Evolutionary conservation across 2,888 invertebrate species (phyloP), one percentile per base, ranked within the genome.

Genomic region (Temnothorax rugatulus): DNA sequence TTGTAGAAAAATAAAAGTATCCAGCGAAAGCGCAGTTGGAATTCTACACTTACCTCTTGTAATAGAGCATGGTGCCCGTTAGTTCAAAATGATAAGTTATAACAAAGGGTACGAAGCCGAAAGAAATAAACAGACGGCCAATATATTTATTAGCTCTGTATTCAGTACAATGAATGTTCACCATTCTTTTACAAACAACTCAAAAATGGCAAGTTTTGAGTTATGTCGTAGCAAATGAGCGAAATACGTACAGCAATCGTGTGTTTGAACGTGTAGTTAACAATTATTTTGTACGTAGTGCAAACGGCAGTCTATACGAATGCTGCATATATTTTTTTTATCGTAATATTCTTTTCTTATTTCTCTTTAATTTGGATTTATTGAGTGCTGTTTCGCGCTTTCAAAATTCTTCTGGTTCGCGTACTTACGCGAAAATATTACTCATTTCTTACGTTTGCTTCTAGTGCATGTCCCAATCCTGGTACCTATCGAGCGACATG

Each of bases 391-490:
- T 29, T 13, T 79, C 44, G 29, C 41, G 21, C 8, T 61, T 47
- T 61, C 13, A 15, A 1, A 18, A 85, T 95, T 96, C 63, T 29
- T 8, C 3, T 1, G 44, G 61, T 74, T 73, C 15, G 34, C 11
- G 15, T 8, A 69, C 47, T 73, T 18, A 25, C 25, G 1, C 25
- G 9, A 66, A 25, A n/a, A 64, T 41, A 15, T 38, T 2, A 15
- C 13, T 64, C 4, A 69, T 50, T 54, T 82, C 25, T 82, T 63
- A 52, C 13, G 82, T 87, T 15, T 83, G 61, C 81, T 93, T 94
- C 54, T 87, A 96, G 96, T 96, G 96, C 89, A 95, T 96, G 95
- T 95, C 95, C 59, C 96, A 96, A 91, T 95, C 96, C 1, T 96
- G 96, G 96, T 96, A 96, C 86, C 89, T 96, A n/a, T 88, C 93